Evolutionary conservation across 1,140 invertebrate genomes (phyloP).

Genomic region (Leptinotarsa undecemlineata): DNA sequence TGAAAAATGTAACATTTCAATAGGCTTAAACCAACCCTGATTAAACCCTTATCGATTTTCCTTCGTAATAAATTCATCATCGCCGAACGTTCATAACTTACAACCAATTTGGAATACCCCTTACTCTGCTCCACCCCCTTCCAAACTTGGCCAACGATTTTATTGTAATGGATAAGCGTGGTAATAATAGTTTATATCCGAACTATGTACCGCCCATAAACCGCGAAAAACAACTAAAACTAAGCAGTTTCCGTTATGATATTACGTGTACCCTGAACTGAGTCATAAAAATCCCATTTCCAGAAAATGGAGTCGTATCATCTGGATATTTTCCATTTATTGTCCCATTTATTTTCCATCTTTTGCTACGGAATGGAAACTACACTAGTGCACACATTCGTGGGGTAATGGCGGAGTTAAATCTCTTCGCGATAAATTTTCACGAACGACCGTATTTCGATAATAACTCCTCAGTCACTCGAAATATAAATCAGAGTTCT

Average conservation of each 20-base stretch:
- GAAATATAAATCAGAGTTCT: too few species aligned
- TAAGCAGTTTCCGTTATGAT: constrained; percentile 36
- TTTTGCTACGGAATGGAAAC: constrained; percentile 22
- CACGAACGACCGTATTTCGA: too few species aligned
- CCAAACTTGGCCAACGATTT: constrained; percentile 6
- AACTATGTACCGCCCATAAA: constrained; percentile 8
- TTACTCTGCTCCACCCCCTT: neutral
- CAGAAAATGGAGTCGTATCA: constrained; percentile 44
- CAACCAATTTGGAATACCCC: too few species aligned
- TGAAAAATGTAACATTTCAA: too few species aligned
- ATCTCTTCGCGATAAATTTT: constrained; percentile 1
- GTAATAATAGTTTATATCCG: constrained; percentile 11
- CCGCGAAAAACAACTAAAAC: constrained; percentile 18
- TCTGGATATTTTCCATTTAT: constrained; percentile 46
- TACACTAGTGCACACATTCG: neutral
- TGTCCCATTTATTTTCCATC: constrained; percentile 38
- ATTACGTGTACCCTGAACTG: constrained; percentile 39
- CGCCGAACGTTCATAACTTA: too few species aligned
- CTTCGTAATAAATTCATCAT: neutral
- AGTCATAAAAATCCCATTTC: constrained; percentile 44
- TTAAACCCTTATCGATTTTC: too few species aligned
- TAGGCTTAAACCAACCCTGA: too few species aligned
- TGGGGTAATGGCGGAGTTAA: constrained; percentile 9
- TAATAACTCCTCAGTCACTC: too few species aligned
- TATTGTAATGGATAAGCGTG: constrained; percentile 16